Evolutionary conservation across 1,140 invertebrate genomes (phyloP).

Genomic region (Drosophila quadrilineata): DNA sequence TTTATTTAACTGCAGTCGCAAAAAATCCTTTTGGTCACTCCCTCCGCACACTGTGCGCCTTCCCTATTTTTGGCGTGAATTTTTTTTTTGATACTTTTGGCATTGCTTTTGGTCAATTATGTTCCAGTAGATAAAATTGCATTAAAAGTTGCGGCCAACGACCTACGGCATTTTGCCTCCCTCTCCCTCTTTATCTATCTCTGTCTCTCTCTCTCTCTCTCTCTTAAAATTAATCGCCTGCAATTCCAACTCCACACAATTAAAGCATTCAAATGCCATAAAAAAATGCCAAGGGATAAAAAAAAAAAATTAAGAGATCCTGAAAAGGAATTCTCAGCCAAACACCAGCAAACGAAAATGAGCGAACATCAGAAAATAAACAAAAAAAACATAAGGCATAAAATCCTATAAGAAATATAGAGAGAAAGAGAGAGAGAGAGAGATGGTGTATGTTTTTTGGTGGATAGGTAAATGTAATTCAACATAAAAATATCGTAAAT

Average conservation of each 20-base stretch:
- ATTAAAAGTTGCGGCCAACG: slow-evolving; percentile 13
- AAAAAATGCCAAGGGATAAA: slow-evolving; percentile 45
- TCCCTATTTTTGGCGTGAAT: too few species aligned
- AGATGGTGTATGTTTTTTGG: not conserved
- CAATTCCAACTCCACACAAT: slow-evolving; percentile 48
- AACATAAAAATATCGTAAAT: slow-evolving; percentile 80
- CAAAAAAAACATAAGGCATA: not conserved
- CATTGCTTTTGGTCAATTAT: slow-evolving; percentile 53
- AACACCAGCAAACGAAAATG: slow-evolving; percentile 67
- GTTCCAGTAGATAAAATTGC: slow-evolving; percentile 72
- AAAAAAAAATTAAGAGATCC: slow-evolving; percentile 36
- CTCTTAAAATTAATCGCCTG: slow-evolving; percentile 58
- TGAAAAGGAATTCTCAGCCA: slow-evolving; percentile 61
- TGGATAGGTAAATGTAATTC: slow-evolving; percentile 56
- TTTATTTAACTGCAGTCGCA: slow-evolving; percentile 41
- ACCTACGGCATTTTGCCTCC: slow-evolving; percentile 5
- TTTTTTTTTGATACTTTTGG: too few species aligned
- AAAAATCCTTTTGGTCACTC: too few species aligned
- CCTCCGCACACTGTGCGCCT: too few species aligned
- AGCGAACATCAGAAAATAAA: slow-evolving; percentile 53
- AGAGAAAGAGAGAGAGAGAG: not conserved
- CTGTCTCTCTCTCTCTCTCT: too few species aligned
- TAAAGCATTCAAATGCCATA: slow-evolving; percentile 46
- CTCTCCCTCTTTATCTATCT: too few species aligned
- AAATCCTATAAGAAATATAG: not conserved